phyloP scores from a whole-genome alignment of 2,888 invertebrate genomes.

The Poecilobothrus nobilitatus region DNA sequence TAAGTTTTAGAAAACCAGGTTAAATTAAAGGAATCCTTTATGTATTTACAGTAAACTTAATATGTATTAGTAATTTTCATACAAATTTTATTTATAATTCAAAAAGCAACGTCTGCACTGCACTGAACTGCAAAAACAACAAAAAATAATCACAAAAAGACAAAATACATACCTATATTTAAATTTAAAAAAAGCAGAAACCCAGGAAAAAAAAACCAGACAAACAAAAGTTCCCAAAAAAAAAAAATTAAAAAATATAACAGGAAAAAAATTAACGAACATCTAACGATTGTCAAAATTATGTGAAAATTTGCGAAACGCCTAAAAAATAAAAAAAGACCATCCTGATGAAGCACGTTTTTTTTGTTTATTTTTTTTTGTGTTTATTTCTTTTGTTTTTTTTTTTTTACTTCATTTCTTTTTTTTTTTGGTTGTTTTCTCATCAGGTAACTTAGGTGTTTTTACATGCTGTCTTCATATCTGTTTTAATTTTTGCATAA shows the following conservation, averaged over 20 bases:
- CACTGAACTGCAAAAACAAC: no score
- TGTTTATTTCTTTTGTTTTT: not conserved
- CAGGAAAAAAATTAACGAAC: not conserved
- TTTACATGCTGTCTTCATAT: slow-evolving; percentile 2
- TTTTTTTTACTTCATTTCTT: not conserved
- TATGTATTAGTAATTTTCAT: no score
- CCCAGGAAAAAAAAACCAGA: not conserved
- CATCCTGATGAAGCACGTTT: not conserved
- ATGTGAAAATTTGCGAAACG: slow-evolving; percentile 6
- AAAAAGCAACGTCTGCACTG: no score
- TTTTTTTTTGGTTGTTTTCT: not conserved
- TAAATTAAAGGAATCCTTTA: no score
- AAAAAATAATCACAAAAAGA: no score
- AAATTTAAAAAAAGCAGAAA: not conserved
- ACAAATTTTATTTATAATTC: no score
- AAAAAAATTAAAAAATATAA: not conserved
- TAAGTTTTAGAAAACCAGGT: no score
- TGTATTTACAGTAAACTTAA: no score
- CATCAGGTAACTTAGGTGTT: not conserved
- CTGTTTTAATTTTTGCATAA: slow-evolving; percentile 2
- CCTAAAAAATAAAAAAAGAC: not conserved
- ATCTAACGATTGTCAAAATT: slow-evolving; percentile 4
- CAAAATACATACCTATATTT: no score
- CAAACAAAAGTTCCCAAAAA: not conserved
- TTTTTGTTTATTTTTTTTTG: not conserved